phyloP scores from a whole-genome alignment of 2,113 vertebrate species.

The Arenaria interpres region DNA sequence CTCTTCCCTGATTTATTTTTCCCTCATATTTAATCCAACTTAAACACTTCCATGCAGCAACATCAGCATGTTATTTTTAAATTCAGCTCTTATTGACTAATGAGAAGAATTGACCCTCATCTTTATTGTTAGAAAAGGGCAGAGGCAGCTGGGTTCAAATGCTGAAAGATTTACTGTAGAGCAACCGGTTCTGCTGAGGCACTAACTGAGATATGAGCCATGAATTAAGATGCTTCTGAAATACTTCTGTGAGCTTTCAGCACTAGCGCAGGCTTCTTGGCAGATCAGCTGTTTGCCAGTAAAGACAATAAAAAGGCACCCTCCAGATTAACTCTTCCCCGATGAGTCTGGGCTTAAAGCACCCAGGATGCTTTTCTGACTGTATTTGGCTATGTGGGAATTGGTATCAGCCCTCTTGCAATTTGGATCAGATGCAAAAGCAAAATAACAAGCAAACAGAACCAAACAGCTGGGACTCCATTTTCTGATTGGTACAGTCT shows the following conservation, averaged over 20 bases:
- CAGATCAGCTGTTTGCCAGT: slow-evolving; percentile 12
- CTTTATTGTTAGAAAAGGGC: slow-evolving; percentile 19
- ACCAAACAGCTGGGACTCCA: not conserved
- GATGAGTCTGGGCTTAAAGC: not conserved
- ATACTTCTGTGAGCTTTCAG: slow-evolving; percentile 17
- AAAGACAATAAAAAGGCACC: not conserved
- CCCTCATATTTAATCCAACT: slow-evolving; percentile 38
- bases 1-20: slow-evolving; percentile 36
- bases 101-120: slow-evolving; percentile 16
- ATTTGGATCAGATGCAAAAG: not conserved
- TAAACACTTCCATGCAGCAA: not conserved
- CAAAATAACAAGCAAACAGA: not conserved
- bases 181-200: not conserved
- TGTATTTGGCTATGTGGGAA: not conserved
- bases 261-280: not conserved
- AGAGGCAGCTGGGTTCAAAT: slow-evolving; percentile 1
- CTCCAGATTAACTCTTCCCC: not conserved
- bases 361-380: not conserved
- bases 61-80: slow-evolving; percentile 58
- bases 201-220: not conserved
- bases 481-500: not conserved
- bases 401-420: not conserved
- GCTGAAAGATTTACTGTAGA: slow-evolving; percentile 34
- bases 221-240: slow-evolving; percentile 20
- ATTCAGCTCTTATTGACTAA: slow-evolving; percentile 30